phyloP scores from a whole-genome alignment of 2,888 invertebrate genomes.

The Melieria picta region DNA sequence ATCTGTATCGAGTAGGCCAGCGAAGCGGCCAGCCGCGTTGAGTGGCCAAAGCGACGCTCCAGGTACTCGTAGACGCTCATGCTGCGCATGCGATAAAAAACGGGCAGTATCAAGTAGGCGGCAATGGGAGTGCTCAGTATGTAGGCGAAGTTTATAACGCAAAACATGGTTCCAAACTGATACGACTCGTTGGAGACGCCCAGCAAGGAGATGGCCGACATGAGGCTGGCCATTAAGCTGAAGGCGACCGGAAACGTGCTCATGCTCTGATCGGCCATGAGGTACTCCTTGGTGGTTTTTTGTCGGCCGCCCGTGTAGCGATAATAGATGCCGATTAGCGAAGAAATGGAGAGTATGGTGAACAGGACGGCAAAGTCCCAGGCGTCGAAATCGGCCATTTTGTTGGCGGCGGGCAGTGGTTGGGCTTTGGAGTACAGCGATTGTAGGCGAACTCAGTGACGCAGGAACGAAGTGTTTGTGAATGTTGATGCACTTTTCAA shows the following conservation, averaged over 20 bases:
- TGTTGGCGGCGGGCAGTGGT: neutral
- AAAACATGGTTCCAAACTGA: conserved; percentile 81
- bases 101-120: conserved; percentile 82
- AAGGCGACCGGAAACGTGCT: conserved; percentile 84
- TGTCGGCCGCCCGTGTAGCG: conserved; percentile 88
- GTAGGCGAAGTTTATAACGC: conserved; percentile 80
- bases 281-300: conserved; percentile 88
- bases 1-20: conserved; percentile 89
- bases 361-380: conserved; percentile 83
- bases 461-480: neutral
- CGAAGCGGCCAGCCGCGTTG: conserved; percentile 81
- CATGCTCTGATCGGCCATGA: conserved; percentile 85
- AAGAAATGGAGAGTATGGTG: conserved; percentile 76
- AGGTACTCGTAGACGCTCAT: conserved; percentile 93
- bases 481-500: neutral
- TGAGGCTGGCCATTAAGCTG: conserved; percentile 91
- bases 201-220: conserved; percentile 88
- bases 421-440: neutral
- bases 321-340: conserved; percentile 85
- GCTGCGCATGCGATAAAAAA: conserved; percentile 83
- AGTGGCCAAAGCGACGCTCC: conserved; percentile 84
- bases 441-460: neutral
- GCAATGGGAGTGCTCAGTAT: conserved; percentile 81
- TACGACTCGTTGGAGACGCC: conserved; percentile 92
- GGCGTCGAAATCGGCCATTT: conserved; percentile 42